A percentile compares a stretch with the other conserved stretches of the same genome.
These are phyloP conservation scores for Bryconaethiops microstoma DNA, from an alignment of 2,797 vertebrate species.

Conservation along the genomic window DNA sequence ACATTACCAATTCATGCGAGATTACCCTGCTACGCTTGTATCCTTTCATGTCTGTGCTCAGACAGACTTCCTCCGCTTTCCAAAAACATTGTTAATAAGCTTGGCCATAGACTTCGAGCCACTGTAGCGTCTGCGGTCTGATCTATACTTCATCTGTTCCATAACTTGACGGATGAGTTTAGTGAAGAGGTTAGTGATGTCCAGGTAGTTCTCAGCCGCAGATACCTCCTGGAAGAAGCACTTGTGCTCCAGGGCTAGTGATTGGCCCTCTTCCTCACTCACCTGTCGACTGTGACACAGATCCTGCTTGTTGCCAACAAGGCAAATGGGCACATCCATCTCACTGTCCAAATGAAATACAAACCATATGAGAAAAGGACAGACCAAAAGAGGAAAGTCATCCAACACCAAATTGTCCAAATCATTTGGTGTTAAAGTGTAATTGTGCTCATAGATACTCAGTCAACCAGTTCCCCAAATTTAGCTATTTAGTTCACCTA, in stretches of 20 bases:
- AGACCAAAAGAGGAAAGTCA: no score
- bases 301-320: slow-evolving; percentile 82
- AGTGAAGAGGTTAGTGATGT: slow-evolving; percentile 77
- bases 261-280: slow-evolving; percentile 72
- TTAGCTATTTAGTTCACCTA: no score
- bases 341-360: slow-evolving; percentile 64
- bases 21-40: neutral
- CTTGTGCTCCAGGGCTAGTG: slow-evolving; percentile 73
- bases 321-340: slow-evolving; percentile 71
- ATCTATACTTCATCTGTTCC: slow-evolving; percentile 74
- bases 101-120: slow-evolving; percentile 83
- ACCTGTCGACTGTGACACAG: slow-evolving; percentile 79
- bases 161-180: slow-evolving; percentile 77
- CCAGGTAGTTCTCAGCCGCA: slow-evolving; percentile 78
- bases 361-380: neutral
- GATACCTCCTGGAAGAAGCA: slow-evolving; percentile 81
- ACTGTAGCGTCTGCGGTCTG: slow-evolving; percentile 76
- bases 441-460: no score
- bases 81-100: slow-evolving; percentile 82
- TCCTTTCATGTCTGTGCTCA: slow-evolving; percentile 55
- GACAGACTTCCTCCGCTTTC: slow-evolving; percentile 82
- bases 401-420: no score
- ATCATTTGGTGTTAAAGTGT: no score
- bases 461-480: no score
- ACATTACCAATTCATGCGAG: neutral